Percentiles rank a stretch among this genome's conserved stretches.
phyloP scores from a whole-genome alignment of 1,140 invertebrate genomes.

The Leptinotarsa lineolata region DNA sequence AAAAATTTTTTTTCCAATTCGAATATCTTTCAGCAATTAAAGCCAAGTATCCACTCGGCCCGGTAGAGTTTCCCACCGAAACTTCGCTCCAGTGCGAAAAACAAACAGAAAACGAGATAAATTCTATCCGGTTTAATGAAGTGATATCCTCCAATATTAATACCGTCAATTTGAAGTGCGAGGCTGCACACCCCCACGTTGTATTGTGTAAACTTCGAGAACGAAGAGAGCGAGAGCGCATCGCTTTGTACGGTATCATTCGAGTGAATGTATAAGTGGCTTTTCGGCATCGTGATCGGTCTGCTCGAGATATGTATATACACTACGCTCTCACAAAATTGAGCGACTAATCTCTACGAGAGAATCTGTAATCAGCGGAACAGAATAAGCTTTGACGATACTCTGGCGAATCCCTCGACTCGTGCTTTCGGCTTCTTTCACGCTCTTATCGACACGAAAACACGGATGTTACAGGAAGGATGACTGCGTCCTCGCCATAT shows the following conservation, averaged over 20 bases:
- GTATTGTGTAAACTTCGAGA: neutral
- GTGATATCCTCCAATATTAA: neutral
- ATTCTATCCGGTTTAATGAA: neutral
- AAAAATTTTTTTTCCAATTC: no score
- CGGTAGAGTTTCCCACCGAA: neutral
- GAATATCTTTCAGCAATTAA: no score
- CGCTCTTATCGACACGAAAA: constrained; percentile 24
- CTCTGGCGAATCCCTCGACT: neutral
- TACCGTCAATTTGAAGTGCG: constrained; percentile 2
- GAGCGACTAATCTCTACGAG: constrained; percentile 21
- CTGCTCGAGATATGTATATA: constrained; percentile 4
- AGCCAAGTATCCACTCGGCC: no score
- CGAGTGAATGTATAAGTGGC: constrained; percentile 2
- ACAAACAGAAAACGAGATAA: constrained; percentile 1
- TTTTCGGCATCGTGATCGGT: constrained; percentile 7
- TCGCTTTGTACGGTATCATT: constrained; percentile 1
- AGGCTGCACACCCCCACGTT: neutral
- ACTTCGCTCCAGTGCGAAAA: neutral
- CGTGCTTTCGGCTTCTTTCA: constrained; percentile 21
- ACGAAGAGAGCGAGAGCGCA: neutral
- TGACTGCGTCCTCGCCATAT: constrained; percentile 19
- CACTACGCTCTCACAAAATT: constrained; percentile 15
- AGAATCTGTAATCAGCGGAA: constrained; percentile 18
- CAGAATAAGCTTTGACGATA: constrained; percentile 8
- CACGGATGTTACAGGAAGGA: constrained; percentile 23